Conservation (phyloP, 2,113 vertebrate genomes). For the Pachyramphus minor region DNA sequence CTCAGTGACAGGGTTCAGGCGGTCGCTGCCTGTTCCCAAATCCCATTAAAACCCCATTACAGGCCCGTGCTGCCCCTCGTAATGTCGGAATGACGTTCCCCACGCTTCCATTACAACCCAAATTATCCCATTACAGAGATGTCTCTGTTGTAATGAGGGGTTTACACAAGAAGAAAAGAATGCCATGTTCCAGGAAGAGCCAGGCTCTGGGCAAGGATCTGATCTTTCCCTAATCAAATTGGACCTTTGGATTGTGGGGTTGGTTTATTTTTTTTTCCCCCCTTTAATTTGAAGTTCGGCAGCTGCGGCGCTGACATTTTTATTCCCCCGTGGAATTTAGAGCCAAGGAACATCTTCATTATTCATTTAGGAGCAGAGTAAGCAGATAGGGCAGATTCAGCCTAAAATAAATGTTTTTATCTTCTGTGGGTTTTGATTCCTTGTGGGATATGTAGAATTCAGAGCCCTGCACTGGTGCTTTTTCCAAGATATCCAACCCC, state of each 20-base stretch:
- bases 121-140: constrained; percentile 85
- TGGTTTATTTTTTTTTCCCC: background rate
- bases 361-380: constrained; percentile 46
- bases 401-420: constrained; percentile 37
- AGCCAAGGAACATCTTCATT: constrained; percentile 66
- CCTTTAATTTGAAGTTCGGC: constrained; percentile 65
- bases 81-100: constrained; percentile 84
- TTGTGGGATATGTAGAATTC: background rate
- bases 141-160: constrained; percentile 84
- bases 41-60: constrained; percentile 88
- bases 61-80: constrained; percentile 76
- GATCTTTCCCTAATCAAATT: constrained; percentile 86
- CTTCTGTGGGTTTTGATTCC: background rate
- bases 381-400: constrained; percentile 4
- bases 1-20: constrained; percentile 70
- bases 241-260: constrained; percentile 63
- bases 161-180: constrained; percentile 79
- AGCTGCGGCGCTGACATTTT: constrained; percentile 70
- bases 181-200: constrained; percentile 80
- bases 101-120: constrained; percentile 79
- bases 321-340: constrained; percentile 55
- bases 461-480: background rate
- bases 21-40: constrained; percentile 77
- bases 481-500: background rate
- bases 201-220: constrained; percentile 68